A percentile compares a stretch with the other conserved stretches of the same genome.
Conservation (phyloP, 2,888 invertebrate species). For the Phragmatobia fuliginosa region DNA sequence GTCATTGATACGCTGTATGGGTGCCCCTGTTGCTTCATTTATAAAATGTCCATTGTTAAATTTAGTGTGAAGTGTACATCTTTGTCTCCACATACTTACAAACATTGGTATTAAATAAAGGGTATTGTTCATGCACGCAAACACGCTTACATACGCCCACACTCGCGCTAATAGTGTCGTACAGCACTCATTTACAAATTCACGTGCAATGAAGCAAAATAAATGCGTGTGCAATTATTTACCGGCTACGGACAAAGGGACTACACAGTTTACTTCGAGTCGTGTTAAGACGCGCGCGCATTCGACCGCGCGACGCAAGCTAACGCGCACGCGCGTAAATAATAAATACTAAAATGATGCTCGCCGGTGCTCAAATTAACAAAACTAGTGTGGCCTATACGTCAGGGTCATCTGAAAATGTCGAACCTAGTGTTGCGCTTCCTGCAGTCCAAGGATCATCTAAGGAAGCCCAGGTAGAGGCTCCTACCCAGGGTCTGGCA, state of each 20-base stretch:
- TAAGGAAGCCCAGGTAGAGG: constrained; percentile 25
- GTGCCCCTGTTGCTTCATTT: constrained; percentile 3
- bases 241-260: constrained; percentile 67
- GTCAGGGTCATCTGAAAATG: constrained; percentile 20
- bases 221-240: constrained; percentile 66
- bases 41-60: constrained; percentile 16
- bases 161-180: constrained; percentile 41
- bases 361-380: constrained; percentile 80
- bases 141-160: constrained; percentile 26
- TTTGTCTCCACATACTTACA: constrained; percentile 36
- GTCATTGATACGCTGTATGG: background rate
- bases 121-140: constrained; percentile 53
- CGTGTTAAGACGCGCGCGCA: constrained; percentile 66
- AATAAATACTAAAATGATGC: constrained; percentile 69
- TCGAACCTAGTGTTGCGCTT: constrained; percentile 18
- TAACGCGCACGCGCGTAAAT: constrained; percentile 66
- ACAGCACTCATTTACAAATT: constrained; percentile 63
- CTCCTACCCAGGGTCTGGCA: constrained; percentile 53
- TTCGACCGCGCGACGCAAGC: constrained; percentile 63
- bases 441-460: constrained; percentile 35
- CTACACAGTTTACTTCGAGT: constrained; percentile 44
- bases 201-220: constrained; percentile 60
- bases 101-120: constrained; percentile 50
- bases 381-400: constrained; percentile 68
- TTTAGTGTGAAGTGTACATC: constrained; percentile 31